Conservation (phyloP, 1,140 invertebrate genomes). For the Ceratitis capitata region DNA sequence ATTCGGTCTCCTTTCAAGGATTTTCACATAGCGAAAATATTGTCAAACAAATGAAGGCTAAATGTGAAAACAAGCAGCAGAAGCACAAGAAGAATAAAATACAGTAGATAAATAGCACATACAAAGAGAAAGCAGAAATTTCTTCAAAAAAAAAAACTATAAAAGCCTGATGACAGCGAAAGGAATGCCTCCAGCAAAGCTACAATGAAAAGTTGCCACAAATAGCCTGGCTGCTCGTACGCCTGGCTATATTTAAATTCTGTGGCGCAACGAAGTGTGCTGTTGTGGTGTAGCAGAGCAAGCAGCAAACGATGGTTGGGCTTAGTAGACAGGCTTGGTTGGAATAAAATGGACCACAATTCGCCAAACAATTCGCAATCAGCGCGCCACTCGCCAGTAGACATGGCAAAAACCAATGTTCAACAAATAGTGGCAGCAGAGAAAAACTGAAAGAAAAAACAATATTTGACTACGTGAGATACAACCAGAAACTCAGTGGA, state of each 20-base stretch:
- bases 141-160: neutral
- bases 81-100: neutral
- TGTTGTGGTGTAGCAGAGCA: neutral
- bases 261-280: neutral
- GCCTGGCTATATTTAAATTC: neutral
- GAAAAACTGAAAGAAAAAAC: neutral
- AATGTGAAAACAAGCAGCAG: neutral
- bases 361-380: constrained; percentile 29
- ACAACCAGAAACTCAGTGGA: no score
- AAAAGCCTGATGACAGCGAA: neutral
- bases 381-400: neutral
- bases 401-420: neutral
- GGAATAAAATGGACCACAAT: constrained; percentile 8
- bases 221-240: neutral
- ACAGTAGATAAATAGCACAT: neutral
- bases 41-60: neutral
- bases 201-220: neutral
- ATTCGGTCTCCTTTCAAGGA: neutral
- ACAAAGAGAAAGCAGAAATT: neutral
- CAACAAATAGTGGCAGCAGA: neutral
- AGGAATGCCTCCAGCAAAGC: neutral
- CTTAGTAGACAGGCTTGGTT: no score
- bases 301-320: no score
- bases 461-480: no score
- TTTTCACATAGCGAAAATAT: neutral